Evolutionary conservation across 2,797 vertebrate species (phyloP).

Genomic region (Malurus splendens): DNA sequence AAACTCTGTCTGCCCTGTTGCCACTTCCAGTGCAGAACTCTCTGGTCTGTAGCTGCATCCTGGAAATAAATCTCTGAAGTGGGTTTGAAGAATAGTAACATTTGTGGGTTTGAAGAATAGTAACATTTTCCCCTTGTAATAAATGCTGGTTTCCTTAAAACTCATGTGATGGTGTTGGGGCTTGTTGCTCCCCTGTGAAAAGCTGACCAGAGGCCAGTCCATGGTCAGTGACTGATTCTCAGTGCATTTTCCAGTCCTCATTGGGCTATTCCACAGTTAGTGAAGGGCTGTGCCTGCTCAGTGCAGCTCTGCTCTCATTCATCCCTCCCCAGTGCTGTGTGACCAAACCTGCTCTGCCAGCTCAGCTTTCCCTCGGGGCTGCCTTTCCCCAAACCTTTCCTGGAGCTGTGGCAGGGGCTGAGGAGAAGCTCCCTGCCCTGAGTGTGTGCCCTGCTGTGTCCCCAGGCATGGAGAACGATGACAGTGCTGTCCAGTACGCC

Average conservation of each 20-base stretch:
- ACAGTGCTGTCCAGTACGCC: constrained; percentile 92
- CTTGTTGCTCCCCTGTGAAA: background rate
- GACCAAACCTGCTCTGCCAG: background rate
- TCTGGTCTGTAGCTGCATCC: background rate
- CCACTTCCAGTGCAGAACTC: background rate
- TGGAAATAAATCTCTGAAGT: background rate
- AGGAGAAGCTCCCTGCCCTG: background rate
- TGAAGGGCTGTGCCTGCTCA: background rate
- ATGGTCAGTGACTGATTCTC: background rate
- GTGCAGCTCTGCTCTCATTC: background rate
- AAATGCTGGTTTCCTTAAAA: background rate
- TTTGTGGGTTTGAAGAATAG: background rate
- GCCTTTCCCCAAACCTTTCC: background rate
- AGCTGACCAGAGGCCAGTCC: background rate
- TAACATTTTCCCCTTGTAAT: background rate
- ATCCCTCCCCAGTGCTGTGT: fast-evolving
- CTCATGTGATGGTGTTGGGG: fast-evolving
- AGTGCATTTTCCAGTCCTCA: fast-evolving
- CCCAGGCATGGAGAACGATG: constrained; percentile 95
- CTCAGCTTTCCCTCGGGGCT: background rate
- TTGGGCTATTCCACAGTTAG: background rate
- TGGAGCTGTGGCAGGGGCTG: fast-evolving
- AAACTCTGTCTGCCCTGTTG: background rate
- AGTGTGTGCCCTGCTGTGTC: background rate
- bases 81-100: background rate